Percentiles rank a stretch among this genome's conserved stretches.
phyloP scores from a whole-genome alignment of 2,113 vertebrate species.

The Litocranius walleri region DNA sequence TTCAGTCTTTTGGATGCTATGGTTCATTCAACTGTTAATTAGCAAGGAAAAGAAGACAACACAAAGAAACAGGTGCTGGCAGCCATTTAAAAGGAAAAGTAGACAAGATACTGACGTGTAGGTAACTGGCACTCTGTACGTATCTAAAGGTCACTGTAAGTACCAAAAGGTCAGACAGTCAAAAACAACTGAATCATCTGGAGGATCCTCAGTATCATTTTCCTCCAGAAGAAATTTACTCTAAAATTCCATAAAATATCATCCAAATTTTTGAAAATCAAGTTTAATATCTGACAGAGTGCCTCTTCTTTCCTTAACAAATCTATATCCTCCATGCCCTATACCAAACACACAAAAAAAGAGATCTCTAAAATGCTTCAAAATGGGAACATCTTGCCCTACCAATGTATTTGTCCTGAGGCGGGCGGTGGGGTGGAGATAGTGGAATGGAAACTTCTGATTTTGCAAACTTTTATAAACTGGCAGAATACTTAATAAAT shows the following conservation, averaged over 20 bases:
- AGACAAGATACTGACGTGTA: background rate
- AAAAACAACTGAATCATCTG: background rate
- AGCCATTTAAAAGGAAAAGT: background rate
- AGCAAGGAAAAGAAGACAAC: background rate
- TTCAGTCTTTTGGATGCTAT: background rate
- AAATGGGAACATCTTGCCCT: background rate
- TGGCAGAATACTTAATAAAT: background rate
- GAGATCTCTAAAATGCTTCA: background rate
- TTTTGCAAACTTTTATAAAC: background rate
- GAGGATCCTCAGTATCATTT: background rate
- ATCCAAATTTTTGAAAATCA: background rate
- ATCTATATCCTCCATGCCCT: background rate
- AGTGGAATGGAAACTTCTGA: background rate
- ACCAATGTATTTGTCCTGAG: background rate
- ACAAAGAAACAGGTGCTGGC: background rate
- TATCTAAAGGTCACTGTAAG: background rate
- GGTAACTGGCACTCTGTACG: background rate
- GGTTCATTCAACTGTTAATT: background rate
- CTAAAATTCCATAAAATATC: background rate
- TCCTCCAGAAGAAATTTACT: background rate
- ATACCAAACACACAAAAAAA: background rate
- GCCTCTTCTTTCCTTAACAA: background rate
- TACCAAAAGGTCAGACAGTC: background rate
- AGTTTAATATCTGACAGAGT: background rate
- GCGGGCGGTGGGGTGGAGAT: accelerated